Conservation (phyloP, 2,113 vertebrate species). For the Hipposideros armiger region DNA sequence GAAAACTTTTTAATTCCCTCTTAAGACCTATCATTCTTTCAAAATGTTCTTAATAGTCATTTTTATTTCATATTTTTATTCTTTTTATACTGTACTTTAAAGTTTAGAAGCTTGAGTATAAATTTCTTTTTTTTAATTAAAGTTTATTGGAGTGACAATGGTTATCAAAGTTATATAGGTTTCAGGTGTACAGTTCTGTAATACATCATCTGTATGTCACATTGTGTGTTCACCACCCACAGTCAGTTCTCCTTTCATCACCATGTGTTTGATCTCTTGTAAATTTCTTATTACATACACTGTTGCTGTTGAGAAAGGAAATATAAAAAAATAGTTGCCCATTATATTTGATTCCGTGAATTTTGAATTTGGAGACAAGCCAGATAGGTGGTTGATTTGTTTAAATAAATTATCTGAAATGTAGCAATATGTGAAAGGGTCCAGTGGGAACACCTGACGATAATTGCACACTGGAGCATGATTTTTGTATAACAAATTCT, state of each 20-base stretch:
- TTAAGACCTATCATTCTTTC: conserved; percentile 17
- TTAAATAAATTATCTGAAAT: neutral
- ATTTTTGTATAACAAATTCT: neutral
- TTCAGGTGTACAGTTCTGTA: too few relatives aligned
- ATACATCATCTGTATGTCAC: too few relatives aligned
- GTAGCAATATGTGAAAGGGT: neutral
- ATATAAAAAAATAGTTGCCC: neutral
- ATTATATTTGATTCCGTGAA: neutral
- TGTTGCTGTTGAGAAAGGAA: neutral
- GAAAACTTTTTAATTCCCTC: neutral
- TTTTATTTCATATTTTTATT: neutral
- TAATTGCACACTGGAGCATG: neutral
- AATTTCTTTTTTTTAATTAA: neutral
- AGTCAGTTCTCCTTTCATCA: too few relatives aligned
- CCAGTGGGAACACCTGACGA: neutral
- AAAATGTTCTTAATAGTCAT: neutral
- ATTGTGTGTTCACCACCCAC: too few relatives aligned
- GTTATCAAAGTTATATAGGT: too few relatives aligned
- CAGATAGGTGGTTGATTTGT: neutral
- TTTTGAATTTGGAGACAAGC: conserved; percentile 13
- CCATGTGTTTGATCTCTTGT: neutral
- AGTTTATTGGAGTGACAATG: too few relatives aligned
- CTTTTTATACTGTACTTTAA: neutral
- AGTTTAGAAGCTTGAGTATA: conserved; percentile 8
- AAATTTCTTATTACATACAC: neutral